Base-by-base conservation (phyloP, 2,888 invertebrate genomes). In the Embidobia sp. region DNA sequence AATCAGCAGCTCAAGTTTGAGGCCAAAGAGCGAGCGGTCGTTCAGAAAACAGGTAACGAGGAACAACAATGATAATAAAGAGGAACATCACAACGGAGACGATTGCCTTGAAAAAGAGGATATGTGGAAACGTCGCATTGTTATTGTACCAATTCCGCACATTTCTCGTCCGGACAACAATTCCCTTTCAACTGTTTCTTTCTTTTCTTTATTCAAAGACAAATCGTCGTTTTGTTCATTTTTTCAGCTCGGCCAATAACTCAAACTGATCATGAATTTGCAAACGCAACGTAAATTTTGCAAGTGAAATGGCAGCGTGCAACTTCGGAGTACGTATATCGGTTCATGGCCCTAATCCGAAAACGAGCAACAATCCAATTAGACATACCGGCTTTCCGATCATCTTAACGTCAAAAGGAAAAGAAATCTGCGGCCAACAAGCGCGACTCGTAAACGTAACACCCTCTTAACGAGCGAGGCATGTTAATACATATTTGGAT, bases 291-390 rank as follows among this genome's bases (percentile, higher is more conserved):
- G 22, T 22, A 22, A 22, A 22, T 22, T 22, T 22, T 22, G 6
- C 6, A 22, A 22, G 6, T 3, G 22, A 22, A 22, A 22, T 22
- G 3, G n/a, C n/a, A n/a, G n/a, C n/a, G 8, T 44, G 10, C 16
- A 44, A 18, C 16, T 16, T 3, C 37, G 66, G 29, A 7, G 51
- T 33, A 33, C n/a, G n/a, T n/a, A n/a, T n/a, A n/a, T 35, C n/a
- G 13, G 27, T 70, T 77, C 75, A 73, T 72, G 67, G 64, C 67
- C 59, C 79, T 79, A 80, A 80, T 79, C 75, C 73, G 46, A 70
- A 75, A 75, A 63, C 75, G 53, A 78, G 64, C 74, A 80, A 78
- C 80, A 59, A 78, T 80, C 80, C 78, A 79, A 81, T 80, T 81
- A 81, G 76, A 74, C 63, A 67, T 64, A 72, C 63, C 51, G 51